Base-by-base conservation (phyloP, 2,888 invertebrate species). In the Alviniconcha strummeri region DNA sequence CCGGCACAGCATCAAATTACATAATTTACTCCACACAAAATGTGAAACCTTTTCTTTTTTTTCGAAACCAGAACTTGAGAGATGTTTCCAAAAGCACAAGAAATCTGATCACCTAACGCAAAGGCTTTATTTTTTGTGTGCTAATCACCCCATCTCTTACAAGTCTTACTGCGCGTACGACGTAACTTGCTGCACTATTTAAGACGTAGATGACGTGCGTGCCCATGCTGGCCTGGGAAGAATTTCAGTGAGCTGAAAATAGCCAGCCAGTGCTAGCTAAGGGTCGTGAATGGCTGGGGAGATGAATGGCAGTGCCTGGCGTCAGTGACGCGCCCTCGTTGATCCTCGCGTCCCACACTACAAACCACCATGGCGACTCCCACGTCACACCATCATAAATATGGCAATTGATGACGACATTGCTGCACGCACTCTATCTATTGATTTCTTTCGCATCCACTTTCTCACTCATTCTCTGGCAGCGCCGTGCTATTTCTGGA, bases 261-360 rank as follows among this genome's bases (percentile, higher is more conserved):
- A 79, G 79, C 67, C 15, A 4, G 67, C 52, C 36, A 67, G 79
- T 57, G 79, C 52, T 80, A n/a, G 17, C 69, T 69, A 17, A 7
- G 19, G 79, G 67, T 67, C 69, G 56, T 80, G 69, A 80, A 80
- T 80, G 80, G 80, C 67, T n/a, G 55, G 67, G 67, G 19, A 80
- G 56, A 69, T 80, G 67, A 80, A 80, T 80, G 80, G 79, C 52
- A 9, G 55, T 69, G 69, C 17, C 9, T 54, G 54, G 69, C 80
- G 80, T 80, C 80, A 80, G 69, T 80, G 69, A 69, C 79, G 79
- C 54, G 60, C 13, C 13, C 9, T 60, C 9, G 60, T 4, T 60
- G 60, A 60, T 8, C 36, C 36, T 4, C 4, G 60, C 60, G 60
- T 60, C 69, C 69, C n/a, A 69, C n/a, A 15, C 69, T 7, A 17